A percentile compares a stretch with the other conserved stretches of the same genome.
These are phyloP conservation scores for Leptodactylus fallax DNA, from an alignment of 2,797 vertebrate genomes.

Conservation along the genomic window DNA sequence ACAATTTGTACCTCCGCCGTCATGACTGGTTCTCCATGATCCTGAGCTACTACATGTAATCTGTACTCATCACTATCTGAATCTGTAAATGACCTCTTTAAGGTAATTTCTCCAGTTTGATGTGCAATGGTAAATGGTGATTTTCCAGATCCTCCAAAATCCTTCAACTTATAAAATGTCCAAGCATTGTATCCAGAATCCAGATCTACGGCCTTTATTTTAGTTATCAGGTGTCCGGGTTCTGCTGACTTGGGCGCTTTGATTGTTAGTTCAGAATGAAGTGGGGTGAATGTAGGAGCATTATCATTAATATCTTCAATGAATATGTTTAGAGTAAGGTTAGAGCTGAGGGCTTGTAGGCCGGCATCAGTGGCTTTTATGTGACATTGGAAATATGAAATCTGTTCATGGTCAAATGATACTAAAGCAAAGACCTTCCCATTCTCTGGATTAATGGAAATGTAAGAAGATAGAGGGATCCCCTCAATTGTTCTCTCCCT, in stretches of 20 bases:
- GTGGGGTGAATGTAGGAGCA: too few species aligned
- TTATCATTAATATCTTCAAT: too few species aligned
- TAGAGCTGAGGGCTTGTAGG: too few species aligned
- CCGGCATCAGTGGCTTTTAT: too few species aligned
- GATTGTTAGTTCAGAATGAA: slow-evolving; percentile 61
- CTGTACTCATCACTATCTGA: slow-evolving; percentile 66
- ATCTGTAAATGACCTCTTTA: slow-evolving; percentile 66
- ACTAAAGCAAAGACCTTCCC: too few species aligned
- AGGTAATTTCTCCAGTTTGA: slow-evolving; percentile 81
- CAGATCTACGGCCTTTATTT: too few species aligned
- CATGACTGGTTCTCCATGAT: slow-evolving; percentile 78
- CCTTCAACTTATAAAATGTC: slow-evolving; percentile 67
- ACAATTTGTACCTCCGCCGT: slow-evolving; percentile 75
- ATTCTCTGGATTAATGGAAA: too few species aligned
- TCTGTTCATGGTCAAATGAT: too few species aligned
- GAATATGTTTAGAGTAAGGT: too few species aligned
- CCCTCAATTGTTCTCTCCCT: too few species aligned
- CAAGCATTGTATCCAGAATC: slow-evolving; percentile 73
- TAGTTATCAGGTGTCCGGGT: slow-evolving; percentile 73
- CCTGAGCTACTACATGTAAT: slow-evolving; percentile 76
- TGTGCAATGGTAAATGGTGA: slow-evolving; percentile 80
- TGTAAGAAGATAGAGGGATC: too few species aligned
- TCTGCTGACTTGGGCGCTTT: slow-evolving; percentile 63
- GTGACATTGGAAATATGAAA: too few species aligned
- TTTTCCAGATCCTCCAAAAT: slow-evolving; percentile 53